A percentile compares a stretch with the other conserved stretches of the same genome.
These are phyloP conservation scores for Aldrovandia affinis DNA, from an alignment of 2,797 vertebrate genomes.

Conservation along the genomic window DNA sequence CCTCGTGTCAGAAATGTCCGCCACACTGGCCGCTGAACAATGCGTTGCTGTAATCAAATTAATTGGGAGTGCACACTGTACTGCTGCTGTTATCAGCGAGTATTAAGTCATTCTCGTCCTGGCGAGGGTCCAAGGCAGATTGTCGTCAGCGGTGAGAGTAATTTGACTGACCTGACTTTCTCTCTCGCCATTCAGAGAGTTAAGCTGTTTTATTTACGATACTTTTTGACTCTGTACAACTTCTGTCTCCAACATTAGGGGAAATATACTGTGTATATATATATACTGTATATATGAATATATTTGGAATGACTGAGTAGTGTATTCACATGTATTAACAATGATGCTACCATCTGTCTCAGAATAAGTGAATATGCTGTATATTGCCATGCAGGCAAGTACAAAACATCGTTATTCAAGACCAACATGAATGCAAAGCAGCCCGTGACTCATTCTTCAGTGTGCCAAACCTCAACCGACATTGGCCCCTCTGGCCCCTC, in stretches of 20 bases:
- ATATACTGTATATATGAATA: too few relatives aligned
- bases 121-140: neutral
- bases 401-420: too few relatives aligned
- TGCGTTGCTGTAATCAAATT: slow-evolving; percentile 7
- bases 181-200: neutral
- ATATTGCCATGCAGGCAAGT: too few relatives aligned
- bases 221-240: too few relatives aligned
- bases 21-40: neutral
- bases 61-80: neutral
- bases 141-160: neutral
- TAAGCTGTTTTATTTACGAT: neutral
- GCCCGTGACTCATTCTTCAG: neutral
- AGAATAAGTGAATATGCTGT: too few relatives aligned
- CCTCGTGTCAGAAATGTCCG: neutral
- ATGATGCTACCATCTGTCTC: too few relatives aligned
- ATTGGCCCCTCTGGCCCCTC: neutral
- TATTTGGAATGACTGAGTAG: too few relatives aligned
- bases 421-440: too few relatives aligned
- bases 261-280: too few relatives aligned
- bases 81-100: neutral
- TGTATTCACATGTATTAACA: too few relatives aligned
- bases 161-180: neutral
- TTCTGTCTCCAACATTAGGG: too few relatives aligned
- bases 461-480: neutral
- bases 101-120: neutral